A percentile compares a stretch with the other conserved stretches of the same genome.
phyloP scores from a whole-genome alignment of 1,140 invertebrate genomes.

The Lerema accius region DNA sequence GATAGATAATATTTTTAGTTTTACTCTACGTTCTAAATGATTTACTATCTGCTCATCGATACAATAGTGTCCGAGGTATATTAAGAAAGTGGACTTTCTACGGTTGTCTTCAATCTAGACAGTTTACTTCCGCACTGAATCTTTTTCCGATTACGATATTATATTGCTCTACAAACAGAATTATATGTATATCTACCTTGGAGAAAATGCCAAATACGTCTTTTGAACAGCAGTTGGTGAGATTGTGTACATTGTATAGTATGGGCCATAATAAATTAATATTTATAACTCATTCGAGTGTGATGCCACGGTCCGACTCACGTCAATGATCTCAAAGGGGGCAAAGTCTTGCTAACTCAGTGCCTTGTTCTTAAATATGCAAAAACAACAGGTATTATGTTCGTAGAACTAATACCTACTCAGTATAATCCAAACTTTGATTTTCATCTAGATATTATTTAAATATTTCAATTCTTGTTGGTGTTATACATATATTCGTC shows the following conservation, averaged over 20 bases:
- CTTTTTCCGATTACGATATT: neutral
- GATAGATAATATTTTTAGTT: too few species aligned
- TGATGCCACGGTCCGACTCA: slow-evolving; percentile 48
- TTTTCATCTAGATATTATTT: too few species aligned
- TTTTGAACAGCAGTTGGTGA: neutral
- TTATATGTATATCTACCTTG: neutral
- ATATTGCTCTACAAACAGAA: too few species aligned
- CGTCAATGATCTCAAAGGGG: slow-evolving; percentile 46
- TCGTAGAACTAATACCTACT: too few species aligned
- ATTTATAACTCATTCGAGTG: slow-evolving; percentile 46
- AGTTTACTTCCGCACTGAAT: neutral
- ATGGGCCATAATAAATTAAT: slow-evolving; percentile 11
- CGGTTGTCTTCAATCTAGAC: neutral
- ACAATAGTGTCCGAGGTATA: neutral
- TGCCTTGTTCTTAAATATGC: neutral
- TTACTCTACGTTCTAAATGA: too few species aligned
- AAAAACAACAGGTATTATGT: too few species aligned
- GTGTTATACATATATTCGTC: too few species aligned
- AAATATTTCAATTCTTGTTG: too few species aligned
- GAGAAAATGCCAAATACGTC: neutral
- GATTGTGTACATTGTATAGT: slow-evolving; percentile 7
- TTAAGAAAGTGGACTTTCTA: neutral
- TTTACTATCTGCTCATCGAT: too few species aligned
- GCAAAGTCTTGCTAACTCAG: slow-evolving; percentile 14
- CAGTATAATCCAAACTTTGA: too few species aligned